These are phyloP conservation scores for Phengaris alcon DNA, from an alignment of 2,888 invertebrate genomes.

Conservation along the genomic window DNA sequence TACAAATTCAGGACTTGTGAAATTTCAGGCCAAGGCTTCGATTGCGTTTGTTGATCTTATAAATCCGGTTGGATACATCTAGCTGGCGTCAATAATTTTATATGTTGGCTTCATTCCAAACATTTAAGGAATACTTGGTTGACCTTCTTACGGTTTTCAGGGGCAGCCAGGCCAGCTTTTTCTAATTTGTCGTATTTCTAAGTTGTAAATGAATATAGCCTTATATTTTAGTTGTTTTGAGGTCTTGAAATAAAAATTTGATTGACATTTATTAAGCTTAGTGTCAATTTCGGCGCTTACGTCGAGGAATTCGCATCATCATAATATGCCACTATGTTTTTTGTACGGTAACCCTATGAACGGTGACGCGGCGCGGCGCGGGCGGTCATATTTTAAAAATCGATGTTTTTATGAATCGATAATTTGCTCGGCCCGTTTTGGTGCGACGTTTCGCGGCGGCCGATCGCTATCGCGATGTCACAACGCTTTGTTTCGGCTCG, in stretches of 20 bases:
- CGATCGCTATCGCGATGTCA: conserved; percentile 74
- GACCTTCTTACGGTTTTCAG: conserved; percentile 14
- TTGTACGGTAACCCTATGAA: conserved; percentile 59
- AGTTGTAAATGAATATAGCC: background rate
- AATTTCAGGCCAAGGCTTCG: background rate
- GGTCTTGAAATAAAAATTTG: background rate
- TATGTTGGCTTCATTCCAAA: conserved; percentile 1
- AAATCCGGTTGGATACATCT: conserved; percentile 1
- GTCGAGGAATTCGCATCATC: background rate
- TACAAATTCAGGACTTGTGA: background rate
- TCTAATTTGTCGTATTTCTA: background rate
- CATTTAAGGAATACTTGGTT: conserved; percentile 11
- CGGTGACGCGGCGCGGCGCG: conserved; percentile 62
- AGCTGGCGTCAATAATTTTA: background rate
- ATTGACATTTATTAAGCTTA: background rate
- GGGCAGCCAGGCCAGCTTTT: background rate
- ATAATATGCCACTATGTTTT: conserved; percentile 24
- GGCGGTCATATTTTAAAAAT: conserved; percentile 73
- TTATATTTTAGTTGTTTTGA: background rate
- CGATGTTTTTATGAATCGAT: conserved; percentile 80
- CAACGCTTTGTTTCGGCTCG: conserved; percentile 77
- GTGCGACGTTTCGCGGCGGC: conserved; percentile 74
- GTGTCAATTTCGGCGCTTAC: conserved; percentile 23
- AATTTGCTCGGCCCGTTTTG: conserved; percentile 76
- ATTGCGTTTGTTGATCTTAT: background rate